phyloP scores from a whole-genome alignment of 2,888 invertebrate species.

The Pandemis corylana region DNA sequence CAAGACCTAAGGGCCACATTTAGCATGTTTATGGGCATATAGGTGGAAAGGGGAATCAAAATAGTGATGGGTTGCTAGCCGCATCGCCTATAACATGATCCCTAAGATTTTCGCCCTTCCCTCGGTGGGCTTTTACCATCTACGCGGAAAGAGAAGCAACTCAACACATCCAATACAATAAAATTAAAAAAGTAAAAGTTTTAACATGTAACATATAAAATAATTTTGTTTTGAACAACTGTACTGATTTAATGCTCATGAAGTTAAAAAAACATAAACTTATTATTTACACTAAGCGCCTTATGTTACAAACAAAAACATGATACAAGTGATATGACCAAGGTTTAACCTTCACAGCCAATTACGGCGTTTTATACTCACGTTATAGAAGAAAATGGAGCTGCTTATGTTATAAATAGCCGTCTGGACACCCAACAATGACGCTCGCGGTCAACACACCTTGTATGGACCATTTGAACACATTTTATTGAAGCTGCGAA shows the following conservation, averaged over 20 bases:
- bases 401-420: constrained; percentile 35
- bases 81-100: no score
- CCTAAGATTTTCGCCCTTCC: no score
- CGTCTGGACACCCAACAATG: constrained; percentile 25
- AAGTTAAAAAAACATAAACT: background rate
- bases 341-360: constrained; percentile 36
- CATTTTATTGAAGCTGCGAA: constrained; percentile 28
- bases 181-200: background rate
- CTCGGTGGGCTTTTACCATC: no score
- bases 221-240: background rate
- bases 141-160: no score
- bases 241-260: background rate
- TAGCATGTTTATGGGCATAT: no score
- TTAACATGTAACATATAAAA: background rate
- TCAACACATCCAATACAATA: no score
- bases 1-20: no score
- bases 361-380: constrained; percentile 36
- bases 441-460: constrained; percentile 25
- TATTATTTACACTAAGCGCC: background rate
- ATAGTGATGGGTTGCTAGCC: no score
- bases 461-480: constrained; percentile 32
- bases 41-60: no score
- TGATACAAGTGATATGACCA: background rate
- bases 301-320: constrained; percentile 5
- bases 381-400: constrained; percentile 27